Base-by-base conservation (phyloP, 2,797 vertebrate genomes). In the Australoheros facetus region DNA sequence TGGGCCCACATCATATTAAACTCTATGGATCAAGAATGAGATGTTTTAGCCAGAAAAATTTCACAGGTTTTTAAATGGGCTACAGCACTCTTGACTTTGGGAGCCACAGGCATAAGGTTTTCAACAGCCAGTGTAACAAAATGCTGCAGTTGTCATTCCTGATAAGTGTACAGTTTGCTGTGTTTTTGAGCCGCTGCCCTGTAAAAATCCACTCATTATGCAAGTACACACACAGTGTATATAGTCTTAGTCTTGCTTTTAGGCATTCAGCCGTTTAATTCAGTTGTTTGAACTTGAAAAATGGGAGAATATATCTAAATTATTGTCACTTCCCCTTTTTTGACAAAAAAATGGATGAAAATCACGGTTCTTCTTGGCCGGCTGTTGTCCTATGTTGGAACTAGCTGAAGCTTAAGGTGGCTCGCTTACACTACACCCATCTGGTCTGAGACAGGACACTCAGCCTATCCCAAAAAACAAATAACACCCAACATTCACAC, bases 401-500 rank as follows among this genome's bases (percentile, higher is more conserved):
- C 59, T 19, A 28, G 23, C 54, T 60, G 48, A 60, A 14, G 28
- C 28, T 30, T 4, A 30, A 79, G 73, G 79, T 74, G 74, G 72
- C 76, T 48, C 62, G 28, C 51, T 71, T 30, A 19, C 28, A 69
- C 58, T 42, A 6, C 57, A 57, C 75, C 79, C 81, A 81, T 88
- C 83, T 86, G 83, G 77, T 86, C 77, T 73, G 57, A 81, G 71
- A 88, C 79, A 30, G 59, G 79, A 85, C 83, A 70, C 71, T 87
- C 72, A 23, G 81, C 80, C 85, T 72, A 80, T 84, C 88, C 89
- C 84, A 73, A 71, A 92, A 92, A 89, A 86, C 88, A 93, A 94
- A 93, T 89, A 91, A 90, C 87, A 80, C 79, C 82, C 82, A 81
- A 82, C 58, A 73, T 75, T 77, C 69, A 56, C 82, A 59, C 78